These are phyloP conservation scores for Scaptomyza caliginosa DNA, from an alignment of 2,888 invertebrate genomes.

Conservation along the genomic window DNA sequence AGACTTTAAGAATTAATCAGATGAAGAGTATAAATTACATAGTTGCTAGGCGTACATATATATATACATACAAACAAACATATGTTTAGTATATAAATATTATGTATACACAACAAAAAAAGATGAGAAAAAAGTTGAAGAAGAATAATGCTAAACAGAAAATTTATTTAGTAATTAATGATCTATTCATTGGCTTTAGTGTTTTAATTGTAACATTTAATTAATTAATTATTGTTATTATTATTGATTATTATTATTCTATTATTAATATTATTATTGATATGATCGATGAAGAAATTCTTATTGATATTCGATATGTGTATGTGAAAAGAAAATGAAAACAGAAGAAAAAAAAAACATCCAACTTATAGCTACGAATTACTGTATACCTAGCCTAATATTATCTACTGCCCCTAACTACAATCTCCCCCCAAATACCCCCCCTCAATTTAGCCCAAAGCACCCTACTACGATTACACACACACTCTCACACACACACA, in stretches of 20 bases:
- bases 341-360: conserved; percentile 1
- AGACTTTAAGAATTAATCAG: conserved; percentile 37
- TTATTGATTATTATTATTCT: conserved; percentile 60
- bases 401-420: conserved; percentile 31
- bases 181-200: conserved; percentile 80
- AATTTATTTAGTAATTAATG: conserved; percentile 60
- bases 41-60: conserved; percentile 56
- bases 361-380: conserved; percentile 61
- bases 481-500: conserved; percentile 19
- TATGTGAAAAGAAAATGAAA: conserved; percentile 20
- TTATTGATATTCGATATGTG: conserved; percentile 71
- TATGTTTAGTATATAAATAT: neutral
- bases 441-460: conserved; percentile 17
- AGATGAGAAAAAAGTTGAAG: too few relatives aligned
- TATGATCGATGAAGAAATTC: conserved; percentile 53
- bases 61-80: conserved; percentile 11
- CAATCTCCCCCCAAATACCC: neutral
- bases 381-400: conserved; percentile 68
- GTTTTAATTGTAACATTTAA: conserved; percentile 79
- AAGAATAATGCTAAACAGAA: conserved; percentile 11
- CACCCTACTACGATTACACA: conserved; percentile 3
- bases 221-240: conserved; percentile 67
- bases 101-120: conserved; percentile 14
- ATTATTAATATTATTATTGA: conserved; percentile 59
- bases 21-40: conserved; percentile 72